These are phyloP conservation scores for Silurus asotus DNA, from an alignment of 2,113 vertebrate species.

Conservation along the genomic window DNA sequence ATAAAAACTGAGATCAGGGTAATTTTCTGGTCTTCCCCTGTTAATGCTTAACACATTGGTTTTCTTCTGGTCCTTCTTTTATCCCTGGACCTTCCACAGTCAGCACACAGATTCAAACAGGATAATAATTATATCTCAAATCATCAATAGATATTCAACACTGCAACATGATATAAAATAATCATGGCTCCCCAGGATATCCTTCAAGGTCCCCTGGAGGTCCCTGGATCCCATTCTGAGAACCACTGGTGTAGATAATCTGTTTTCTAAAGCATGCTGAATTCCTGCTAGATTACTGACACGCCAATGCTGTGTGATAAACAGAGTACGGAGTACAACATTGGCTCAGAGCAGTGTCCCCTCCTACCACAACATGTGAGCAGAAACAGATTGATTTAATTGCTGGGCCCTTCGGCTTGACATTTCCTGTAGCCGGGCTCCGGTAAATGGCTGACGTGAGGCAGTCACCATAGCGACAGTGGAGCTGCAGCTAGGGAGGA, in stretches of 20 bases:
- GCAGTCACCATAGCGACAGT: constrained; percentile 59
- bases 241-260: neutral
- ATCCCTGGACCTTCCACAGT: neutral
- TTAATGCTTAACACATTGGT: neutral
- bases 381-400: constrained; percentile 48
- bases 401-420: constrained; percentile 53
- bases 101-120: neutral
- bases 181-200: neutral
- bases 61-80: neutral
- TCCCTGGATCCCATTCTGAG: neutral
- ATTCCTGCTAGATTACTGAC: neutral
- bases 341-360: neutral
- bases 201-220: neutral
- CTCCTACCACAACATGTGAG: neutral
- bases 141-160: neutral
- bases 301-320: neutral
- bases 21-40: neutral
- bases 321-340: constrained; percentile 2
- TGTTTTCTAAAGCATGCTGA: neutral
- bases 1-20: neutral
- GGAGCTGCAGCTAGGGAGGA: constrained; percentile 51
- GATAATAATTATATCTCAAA: neutral
- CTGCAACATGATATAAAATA: neutral
- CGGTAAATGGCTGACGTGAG: constrained; percentile 41
- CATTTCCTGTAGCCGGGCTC: constrained; percentile 57